Conservation (phyloP, 1,140 invertebrate species). For the Eubasilissa regina region DNA sequence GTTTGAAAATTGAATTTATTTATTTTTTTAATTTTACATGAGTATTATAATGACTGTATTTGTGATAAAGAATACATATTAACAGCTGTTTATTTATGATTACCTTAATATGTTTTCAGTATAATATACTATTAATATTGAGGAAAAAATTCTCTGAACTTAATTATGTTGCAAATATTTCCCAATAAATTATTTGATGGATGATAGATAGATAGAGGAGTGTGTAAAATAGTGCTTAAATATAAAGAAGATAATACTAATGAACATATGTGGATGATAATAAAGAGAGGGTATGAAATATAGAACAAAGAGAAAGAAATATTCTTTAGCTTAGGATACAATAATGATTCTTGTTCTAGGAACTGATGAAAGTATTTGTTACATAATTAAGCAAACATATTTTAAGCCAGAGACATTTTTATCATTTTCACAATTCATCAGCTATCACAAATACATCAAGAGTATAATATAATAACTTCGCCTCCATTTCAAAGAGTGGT, state of each 20-base stretch:
- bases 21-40: constrained; percentile 40
- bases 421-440: background rate
- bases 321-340: background rate
- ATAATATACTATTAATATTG: background rate
- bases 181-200: background rate
- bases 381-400: background rate
- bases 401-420: background rate
- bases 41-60: constrained; percentile 39
- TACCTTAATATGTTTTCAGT: background rate
- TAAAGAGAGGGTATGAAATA: background rate
- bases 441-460: constrained; percentile 25
- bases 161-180: constrained; percentile 10
- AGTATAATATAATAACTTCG: constrained; percentile 10
- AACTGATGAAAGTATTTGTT: background rate
- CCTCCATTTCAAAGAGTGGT: background rate
- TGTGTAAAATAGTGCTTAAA: background rate
- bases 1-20: constrained; percentile 1
- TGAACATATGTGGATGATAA: background rate
- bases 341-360: background rate
- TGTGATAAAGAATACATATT: constrained; percentile 35
- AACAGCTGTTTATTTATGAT: constrained; percentile 18
- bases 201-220: background rate
- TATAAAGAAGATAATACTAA: background rate
- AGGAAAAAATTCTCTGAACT: no score
- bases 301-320: background rate